A percentile compares a stretch with the other conserved stretches of the same genome.
Conservation (phyloP, 2,113 vertebrate species). For the Puffinus mauretanicus region DNA sequence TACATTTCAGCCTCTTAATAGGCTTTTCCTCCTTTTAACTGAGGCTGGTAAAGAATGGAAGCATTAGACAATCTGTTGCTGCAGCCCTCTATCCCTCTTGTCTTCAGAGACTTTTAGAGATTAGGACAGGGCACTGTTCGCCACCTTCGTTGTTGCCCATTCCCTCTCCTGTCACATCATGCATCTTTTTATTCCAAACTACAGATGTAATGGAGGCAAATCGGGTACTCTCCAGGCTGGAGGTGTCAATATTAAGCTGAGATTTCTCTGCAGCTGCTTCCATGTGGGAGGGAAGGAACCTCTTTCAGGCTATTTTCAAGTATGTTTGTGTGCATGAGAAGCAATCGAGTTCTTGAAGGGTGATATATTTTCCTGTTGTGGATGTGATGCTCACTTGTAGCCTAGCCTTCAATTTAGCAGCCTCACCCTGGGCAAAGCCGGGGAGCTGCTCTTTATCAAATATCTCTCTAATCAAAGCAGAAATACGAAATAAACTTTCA, state of each 20-base stretch:
- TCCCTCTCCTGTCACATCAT: neutral
- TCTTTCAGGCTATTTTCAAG: neutral
- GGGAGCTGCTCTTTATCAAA: neutral
- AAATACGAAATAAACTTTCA: neutral
- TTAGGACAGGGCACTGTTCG: neutral
- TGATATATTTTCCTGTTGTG: neutral
- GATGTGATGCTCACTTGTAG: slow-evolving; percentile 28
- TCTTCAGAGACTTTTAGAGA: neutral
- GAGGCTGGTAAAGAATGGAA: neutral
- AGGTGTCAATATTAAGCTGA: slow-evolving; percentile 16
- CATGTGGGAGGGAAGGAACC: slow-evolving; percentile 11
- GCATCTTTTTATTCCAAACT: neutral
- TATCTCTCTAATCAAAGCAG: neutral
- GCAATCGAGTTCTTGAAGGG: neutral
- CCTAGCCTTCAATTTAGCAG: neutral
- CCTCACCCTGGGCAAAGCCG: neutral
- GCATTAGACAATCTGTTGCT: neutral
- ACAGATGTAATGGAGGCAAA: neutral
- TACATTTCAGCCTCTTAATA: neutral
- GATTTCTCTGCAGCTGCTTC: slow-evolving; percentile 38
- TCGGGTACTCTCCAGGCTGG: neutral
- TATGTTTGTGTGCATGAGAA: neutral
- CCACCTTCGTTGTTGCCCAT: neutral
- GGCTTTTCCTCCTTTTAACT: neutral
- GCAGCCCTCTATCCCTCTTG: neutral